Base-by-base conservation (phyloP, 2,888 invertebrate species). In the Cancer borealis region DNA sequence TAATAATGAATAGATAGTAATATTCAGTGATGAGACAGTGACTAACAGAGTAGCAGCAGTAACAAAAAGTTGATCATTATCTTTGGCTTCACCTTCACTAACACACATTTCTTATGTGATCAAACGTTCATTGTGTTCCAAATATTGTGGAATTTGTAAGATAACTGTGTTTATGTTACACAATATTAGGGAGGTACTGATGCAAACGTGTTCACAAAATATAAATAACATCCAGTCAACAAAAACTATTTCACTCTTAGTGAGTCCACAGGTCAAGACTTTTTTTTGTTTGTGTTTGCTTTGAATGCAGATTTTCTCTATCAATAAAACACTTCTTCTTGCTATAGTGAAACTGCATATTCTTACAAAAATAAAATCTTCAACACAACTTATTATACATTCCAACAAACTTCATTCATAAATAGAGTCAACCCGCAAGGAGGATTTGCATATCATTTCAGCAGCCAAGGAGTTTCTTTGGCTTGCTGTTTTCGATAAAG, bases 401-500 rank as follows among this genome's bases (percentile, higher is more conserved):
- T 26, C 47, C 89, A 89, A 26, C 89, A 89, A 89, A 26, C n/a
- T 26, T 47, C 89, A 47, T n/a, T 89, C 46, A 49, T 47, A 46
- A 21, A 30, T n/a, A 12, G 21, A 89, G 49, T 12, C 8, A 49
- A 10, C 14, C 12, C 12, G 21, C 5, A 45, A 73, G 4, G 14
- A 45, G 45, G 8, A 39, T 3, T 2, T 14, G 26, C 73, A 39
- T 96, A 95, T 94, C 93, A 88, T 45, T 95, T 95, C 30, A 89
- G 49, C n/a, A 94, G 91, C 95, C 95, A 95, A 8, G 95, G 95
- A 21, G 93, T 88, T 87, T 95, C 95, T 79, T 95, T 95, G 39
- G 92, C 91, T 54, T 95, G 95, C 66, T 95, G 95, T 47, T 91
- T 87, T 14, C 97, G 97, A 96, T 97, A 98, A 97, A 97, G 97